A percentile compares a stretch with the other conserved stretches of the same genome.
These are phyloP conservation scores for Drosophila prosaltans DNA, from an alignment of 1,140 invertebrate species.

Conservation along the genomic window DNA sequence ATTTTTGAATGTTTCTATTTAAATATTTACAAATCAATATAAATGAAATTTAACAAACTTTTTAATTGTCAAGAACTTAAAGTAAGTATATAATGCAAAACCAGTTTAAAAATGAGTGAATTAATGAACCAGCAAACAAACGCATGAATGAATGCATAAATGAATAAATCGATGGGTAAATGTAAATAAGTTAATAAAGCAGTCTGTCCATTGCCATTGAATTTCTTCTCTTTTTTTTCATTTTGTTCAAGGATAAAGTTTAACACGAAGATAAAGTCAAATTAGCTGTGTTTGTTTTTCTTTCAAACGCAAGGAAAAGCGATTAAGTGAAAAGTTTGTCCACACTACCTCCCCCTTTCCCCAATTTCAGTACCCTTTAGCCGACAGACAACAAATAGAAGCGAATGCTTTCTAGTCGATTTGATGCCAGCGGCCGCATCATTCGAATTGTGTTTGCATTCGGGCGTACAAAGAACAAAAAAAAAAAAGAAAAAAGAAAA, in stretches of 20 bases:
- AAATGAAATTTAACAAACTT: too few species aligned
- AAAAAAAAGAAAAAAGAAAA: slow-evolving; percentile 10
- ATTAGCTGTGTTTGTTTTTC: slow-evolving; percentile 78
- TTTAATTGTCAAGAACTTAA: too few species aligned
- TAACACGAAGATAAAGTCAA: slow-evolving; percentile 66
- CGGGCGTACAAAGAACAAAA: slow-evolving; percentile 16
- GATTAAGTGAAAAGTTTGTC: slow-evolving; percentile 76
- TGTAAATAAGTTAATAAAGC: slow-evolving; percentile 10
- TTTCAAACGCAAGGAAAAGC: slow-evolving; percentile 72
- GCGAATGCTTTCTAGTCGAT: slow-evolving; percentile 65
- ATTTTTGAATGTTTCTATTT: too few species aligned
- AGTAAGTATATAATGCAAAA: not conserved
- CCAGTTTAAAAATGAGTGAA: not conserved
- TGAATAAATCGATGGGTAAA: slow-evolving; percentile 8
- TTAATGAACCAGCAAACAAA: not conserved
- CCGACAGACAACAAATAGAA: not conserved
- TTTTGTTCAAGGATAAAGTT: not conserved
- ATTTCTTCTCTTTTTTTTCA: not conserved
- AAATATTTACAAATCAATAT: too few species aligned
- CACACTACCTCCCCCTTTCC: not conserved
- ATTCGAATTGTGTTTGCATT: slow-evolving; percentile 76
- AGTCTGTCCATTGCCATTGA: not conserved
- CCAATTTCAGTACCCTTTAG: not conserved
- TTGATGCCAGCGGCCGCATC: slow-evolving; percentile 61
- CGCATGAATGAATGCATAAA: slow-evolving; percentile 1